Conservation (phyloP, 2,888 invertebrate genomes). For the Athalia rosae region DNA sequence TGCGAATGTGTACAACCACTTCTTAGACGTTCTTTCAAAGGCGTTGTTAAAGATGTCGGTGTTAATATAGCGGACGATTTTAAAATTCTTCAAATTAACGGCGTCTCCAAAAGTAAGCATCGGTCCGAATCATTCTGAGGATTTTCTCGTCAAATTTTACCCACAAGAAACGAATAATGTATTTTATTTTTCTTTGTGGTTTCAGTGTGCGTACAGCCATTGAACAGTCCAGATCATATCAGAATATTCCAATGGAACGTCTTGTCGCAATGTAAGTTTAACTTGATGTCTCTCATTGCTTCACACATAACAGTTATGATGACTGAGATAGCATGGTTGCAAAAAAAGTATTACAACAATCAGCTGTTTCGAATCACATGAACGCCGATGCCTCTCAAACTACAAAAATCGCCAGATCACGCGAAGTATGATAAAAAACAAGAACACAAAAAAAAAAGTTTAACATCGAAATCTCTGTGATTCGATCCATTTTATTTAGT, state of each 20-base stretch:
- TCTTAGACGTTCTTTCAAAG: conserved; percentile 70
- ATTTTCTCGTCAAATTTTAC: not conserved
- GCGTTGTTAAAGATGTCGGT: conserved; percentile 50
- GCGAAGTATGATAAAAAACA: no score
- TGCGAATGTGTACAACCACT: conserved; percentile 74
- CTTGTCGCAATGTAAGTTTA: conserved; percentile 80
- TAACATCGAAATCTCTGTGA: no score
- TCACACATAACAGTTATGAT: no score
- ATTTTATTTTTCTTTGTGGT: conserved; percentile 47
- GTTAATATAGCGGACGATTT: conserved; percentile 70
- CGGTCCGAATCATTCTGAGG: no score
- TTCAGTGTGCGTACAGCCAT: conserved; percentile 75
- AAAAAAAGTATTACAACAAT: no score
- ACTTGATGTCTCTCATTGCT: not conserved
- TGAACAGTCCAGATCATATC: conserved; percentile 74
- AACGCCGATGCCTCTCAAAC: no score
- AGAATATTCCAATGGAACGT: conserved; percentile 84
- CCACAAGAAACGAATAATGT: conserved; percentile 16
- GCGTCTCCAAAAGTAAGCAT: conserved; percentile 73
- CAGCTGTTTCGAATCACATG: no score
- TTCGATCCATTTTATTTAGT: no score
- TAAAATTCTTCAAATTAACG: conserved; percentile 72
- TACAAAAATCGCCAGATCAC: no score
- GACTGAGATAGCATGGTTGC: no score
- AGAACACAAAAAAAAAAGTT: no score